These are phyloP conservation scores for Anser cygnoides DNA, from an alignment of 2,113 vertebrate species.

Conservation along the genomic window DNA sequence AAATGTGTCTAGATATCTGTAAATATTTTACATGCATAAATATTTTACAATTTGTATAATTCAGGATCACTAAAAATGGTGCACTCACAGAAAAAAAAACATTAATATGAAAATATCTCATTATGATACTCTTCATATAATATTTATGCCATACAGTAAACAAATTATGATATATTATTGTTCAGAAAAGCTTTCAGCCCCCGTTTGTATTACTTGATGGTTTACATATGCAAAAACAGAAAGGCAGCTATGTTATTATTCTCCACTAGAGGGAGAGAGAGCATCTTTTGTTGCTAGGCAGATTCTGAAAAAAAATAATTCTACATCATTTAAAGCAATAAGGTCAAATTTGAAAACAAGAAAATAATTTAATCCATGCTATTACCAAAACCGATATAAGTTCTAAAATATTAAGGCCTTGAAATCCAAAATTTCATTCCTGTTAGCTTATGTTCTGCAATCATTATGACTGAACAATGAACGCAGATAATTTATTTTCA, in stretches of 20 bases:
- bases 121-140: background rate
- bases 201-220: background rate
- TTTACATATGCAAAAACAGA: background rate
- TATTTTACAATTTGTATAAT: background rate
- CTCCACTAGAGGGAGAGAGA: constrained; percentile 56
- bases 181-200: background rate
- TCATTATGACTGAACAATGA: background rate
- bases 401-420: background rate
- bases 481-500: background rate
- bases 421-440: background rate
- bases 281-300: constrained; percentile 56
- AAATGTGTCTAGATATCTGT: background rate
- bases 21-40: background rate
- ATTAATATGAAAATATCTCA: background rate
- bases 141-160: background rate
- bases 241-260: background rate
- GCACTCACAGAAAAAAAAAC: background rate
- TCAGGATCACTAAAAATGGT: background rate
- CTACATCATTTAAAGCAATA: background rate
- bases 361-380: background rate
- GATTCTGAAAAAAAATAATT: background rate
- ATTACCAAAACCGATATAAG: background rate
- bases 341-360: background rate
- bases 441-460: background rate
- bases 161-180: background rate